phyloP scores from a whole-genome alignment of 2,113 vertebrate genomes.

The Gymnarchus niloticus region DNA sequence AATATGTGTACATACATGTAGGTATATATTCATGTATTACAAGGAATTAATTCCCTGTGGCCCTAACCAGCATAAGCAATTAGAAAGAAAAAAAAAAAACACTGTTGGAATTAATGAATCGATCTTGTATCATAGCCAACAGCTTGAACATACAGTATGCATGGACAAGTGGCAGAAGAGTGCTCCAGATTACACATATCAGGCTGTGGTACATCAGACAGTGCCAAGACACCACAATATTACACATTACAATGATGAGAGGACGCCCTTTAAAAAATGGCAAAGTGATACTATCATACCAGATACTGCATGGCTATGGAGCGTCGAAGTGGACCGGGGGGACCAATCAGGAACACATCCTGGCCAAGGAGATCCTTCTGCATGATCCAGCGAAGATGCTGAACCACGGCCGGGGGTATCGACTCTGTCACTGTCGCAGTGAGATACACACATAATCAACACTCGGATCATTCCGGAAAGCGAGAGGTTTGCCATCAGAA shows the following conservation, averaged over 20 bases:
- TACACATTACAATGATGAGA: background rate
- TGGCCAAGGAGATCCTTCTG: slow-evolving; percentile 96
- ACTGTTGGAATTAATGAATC: background rate
- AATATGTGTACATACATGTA: background rate
- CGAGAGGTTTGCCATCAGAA: background rate
- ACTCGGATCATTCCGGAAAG: background rate
- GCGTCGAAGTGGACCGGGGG: slow-evolving; percentile 86
- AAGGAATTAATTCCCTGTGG: background rate
- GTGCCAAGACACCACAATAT: background rate
- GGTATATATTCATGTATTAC: background rate
- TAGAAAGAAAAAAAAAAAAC: background rate
- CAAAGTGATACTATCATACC: slow-evolving; percentile 51
- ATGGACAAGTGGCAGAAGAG: no score
- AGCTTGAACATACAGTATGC: background rate
- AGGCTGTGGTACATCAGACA: background rate
- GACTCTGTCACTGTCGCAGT: slow-evolving; percentile 71
- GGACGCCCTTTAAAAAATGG: background rate
- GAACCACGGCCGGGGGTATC: slow-evolving; percentile 71
- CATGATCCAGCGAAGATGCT: slow-evolving; percentile 97
- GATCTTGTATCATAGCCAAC: background rate
- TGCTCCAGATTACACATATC: background rate
- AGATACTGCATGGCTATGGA: slow-evolving; percentile 97
- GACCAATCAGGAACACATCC: slow-evolving; percentile 93
- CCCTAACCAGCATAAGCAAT: background rate
- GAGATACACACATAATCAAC: background rate